phyloP scores from a whole-genome alignment of 2,888 invertebrate genomes.

The Amaurobius ferox region DNA sequence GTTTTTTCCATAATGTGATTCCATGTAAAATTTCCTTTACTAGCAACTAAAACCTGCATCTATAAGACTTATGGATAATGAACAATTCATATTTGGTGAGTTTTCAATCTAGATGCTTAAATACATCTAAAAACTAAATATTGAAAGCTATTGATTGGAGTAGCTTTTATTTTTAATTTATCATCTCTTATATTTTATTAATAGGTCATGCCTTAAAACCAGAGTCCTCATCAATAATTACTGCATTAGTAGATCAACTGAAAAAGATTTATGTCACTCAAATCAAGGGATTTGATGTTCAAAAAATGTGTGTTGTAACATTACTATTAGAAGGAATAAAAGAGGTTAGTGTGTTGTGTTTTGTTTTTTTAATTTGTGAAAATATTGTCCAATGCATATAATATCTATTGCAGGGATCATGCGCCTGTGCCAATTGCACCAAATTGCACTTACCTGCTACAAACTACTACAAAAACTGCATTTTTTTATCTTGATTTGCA shows the following conservation, averaged over 20 bases:
- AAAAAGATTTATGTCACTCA: slow-evolving; percentile 92
- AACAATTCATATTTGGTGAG: slow-evolving; percentile 93
- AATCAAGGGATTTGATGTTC: slow-evolving; percentile 89
- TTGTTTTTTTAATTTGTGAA: too few species aligned
- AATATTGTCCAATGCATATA: too few species aligned
- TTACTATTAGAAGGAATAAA: slow-evolving; percentile 89
- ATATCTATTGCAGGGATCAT: too few species aligned
- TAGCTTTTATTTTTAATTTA: background rate
- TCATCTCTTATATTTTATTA: background rate
- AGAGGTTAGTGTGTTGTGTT: slow-evolving; percentile 76
- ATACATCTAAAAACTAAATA: background rate
- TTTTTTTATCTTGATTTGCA: too few species aligned
- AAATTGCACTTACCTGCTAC: too few species aligned
- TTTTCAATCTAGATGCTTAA: too few species aligned
- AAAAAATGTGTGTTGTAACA: slow-evolving; percentile 92
- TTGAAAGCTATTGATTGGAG: background rate
- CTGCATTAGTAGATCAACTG: slow-evolving; percentile 85
- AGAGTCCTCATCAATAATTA: slow-evolving; percentile 80
- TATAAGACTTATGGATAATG: slow-evolving; percentile 97
- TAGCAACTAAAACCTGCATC: slow-evolving; percentile 95
- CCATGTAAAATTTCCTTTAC: slow-evolving; percentile 56
- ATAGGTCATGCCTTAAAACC: slow-evolving; percentile 79
- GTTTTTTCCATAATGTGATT: too few species aligned
- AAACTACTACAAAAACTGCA: too few species aligned
- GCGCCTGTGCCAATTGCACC: too few species aligned